Evolutionary conservation across 92 coral and sea anemone species (phyloP), one percentile per base, ranked within the genome.

Genomic region (Siderastrea siderea): DNA sequence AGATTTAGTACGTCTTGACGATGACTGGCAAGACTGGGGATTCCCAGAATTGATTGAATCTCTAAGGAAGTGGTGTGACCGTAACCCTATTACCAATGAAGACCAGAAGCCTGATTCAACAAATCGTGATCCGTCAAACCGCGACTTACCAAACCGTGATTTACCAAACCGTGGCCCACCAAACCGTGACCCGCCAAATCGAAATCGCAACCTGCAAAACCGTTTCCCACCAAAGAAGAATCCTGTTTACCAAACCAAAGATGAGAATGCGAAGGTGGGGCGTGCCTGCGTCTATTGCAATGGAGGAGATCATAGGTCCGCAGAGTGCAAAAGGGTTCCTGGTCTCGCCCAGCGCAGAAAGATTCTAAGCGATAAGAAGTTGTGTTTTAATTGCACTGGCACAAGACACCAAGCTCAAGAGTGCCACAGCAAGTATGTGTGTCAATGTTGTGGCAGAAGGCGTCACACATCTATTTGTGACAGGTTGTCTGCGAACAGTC

Each of bases 21-120:
- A 93, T 43, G 71, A 93, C 55, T 82, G 89, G 89, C 89, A 90
- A 49, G 81, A 90, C 74, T 90, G 89, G 95, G 83, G 81, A 8
- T 93, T 85, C 77, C 59, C 78, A 1, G 55, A 86, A 67, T 47
- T 93, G 68, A 61, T 78, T 5, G 89, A 93, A 70, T 87, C 93
- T 10, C 69, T 90, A 7, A 82, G 86, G 3, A 93, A 90, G 72
- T 89, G 95, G 93, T 86, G 91, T 71, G 91, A 76, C 52, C 80
- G 83, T 47, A 92, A 92, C 66, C 92, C 95, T 15, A 17, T 63
- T 62, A 14, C 61, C 68, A 19, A 44, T 55, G 45, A 26, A 47
- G 73, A 69, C 70, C 86, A 67, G 46, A 60, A 7, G 62, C 47
- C 46, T 45, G 46, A 4, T 45, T 46, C 66, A 1, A 51, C 52